A percentile compares a stretch with the other conserved stretches of the same genome.
Evolutionary conservation across 2,113 vertebrate species (phyloP).

Genomic region (Grallaria varia): DNA sequence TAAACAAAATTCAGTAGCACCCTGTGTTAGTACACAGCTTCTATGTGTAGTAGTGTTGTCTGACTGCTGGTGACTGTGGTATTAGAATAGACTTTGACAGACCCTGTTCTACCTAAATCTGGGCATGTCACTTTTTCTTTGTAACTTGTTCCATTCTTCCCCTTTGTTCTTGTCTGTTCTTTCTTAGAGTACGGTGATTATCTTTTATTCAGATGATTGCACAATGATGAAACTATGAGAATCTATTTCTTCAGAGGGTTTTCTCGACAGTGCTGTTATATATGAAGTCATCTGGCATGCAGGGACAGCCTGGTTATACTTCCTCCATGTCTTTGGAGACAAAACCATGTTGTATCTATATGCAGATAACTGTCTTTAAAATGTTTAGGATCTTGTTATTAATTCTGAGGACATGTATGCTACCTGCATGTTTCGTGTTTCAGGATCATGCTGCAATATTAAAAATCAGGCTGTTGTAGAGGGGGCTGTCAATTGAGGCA

Average conservation of each 20-base stretch:
- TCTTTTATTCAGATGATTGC: background rate
- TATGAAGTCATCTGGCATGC: background rate
- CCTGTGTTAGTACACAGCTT: background rate
- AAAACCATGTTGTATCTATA: background rate
- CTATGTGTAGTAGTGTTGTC: background rate
- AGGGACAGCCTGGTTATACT: background rate
- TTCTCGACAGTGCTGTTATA: background rate
- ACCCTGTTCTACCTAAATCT: background rate
- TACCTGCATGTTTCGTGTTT: background rate
- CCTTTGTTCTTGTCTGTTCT: background rate
- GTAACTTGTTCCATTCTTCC: background rate
- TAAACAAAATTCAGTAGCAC: background rate
- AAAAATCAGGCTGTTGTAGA: background rate
- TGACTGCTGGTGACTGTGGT: background rate
- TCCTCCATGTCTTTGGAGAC: background rate
- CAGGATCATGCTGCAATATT: background rate
- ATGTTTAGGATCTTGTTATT: accelerated
- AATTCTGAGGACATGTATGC: background rate
- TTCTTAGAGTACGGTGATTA: background rate
- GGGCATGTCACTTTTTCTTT: background rate
- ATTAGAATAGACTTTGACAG: background rate
- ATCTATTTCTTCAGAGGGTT: background rate
- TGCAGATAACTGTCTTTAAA: background rate
- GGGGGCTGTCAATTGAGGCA: background rate
- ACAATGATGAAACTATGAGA: background rate